Percentiles rank a stretch among this genome's conserved stretches.
Evolutionary conservation across 1,140 invertebrate genomes (phyloP).

Genomic region (Phymorhynchus buccinoides): DNA sequence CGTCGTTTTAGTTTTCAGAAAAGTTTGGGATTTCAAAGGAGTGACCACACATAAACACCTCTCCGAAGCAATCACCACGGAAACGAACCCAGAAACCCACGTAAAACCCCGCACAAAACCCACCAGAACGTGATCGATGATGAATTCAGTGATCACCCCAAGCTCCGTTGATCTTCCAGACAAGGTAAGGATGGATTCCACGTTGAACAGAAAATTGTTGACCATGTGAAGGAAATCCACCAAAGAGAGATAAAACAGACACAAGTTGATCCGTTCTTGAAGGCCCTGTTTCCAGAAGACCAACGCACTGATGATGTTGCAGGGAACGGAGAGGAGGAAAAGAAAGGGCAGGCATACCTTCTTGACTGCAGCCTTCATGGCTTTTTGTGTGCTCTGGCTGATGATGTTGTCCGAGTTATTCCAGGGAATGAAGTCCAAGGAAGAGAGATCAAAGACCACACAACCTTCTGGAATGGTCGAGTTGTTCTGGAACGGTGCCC

Average conservation of each 20-base stretch:
- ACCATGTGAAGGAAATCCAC: neutral
- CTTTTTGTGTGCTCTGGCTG: neutral
- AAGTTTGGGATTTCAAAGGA: neutral
- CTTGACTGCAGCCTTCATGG: neutral
- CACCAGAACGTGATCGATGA: neutral
- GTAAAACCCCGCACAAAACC: neutral
- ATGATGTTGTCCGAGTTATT: constrained; percentile 15
- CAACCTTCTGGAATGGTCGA: neutral
- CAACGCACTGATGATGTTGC: constrained; percentile 2
- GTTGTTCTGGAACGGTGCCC: too few relatives aligned
- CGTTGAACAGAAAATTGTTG: neutral
- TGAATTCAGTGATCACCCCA: neutral
- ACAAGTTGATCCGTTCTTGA: constrained; percentile 24
- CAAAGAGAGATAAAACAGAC: constrained; percentile 12
- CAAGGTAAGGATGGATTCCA: neutral
- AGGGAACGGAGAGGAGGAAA: constrained; percentile 1
- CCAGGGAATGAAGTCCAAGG: neutral
- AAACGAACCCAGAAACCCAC: neutral
- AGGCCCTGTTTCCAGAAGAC: constrained; percentile 5
- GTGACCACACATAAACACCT: constrained; percentile 21
- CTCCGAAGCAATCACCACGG: neutral
- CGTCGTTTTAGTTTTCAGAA: neutral
- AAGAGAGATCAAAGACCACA: neutral
- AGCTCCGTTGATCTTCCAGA: too few relatives aligned
- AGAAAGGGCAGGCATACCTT: neutral